Evolutionary conservation across 1,140 invertebrate species (phyloP).

Genomic region (Cardiocondyla obscurior): DNA sequence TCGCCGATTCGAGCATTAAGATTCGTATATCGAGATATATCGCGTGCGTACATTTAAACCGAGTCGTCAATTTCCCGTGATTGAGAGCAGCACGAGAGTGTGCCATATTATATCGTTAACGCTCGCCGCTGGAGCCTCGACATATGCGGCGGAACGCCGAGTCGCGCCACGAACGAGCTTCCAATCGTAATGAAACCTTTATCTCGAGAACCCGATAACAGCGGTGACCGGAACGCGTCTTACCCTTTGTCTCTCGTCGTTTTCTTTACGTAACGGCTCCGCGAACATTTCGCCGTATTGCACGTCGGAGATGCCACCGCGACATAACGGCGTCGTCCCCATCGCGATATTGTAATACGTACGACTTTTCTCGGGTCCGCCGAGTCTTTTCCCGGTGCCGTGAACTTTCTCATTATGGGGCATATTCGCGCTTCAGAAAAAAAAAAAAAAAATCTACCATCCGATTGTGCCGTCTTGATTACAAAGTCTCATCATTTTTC

Average conservation of each 20-base stretch:
- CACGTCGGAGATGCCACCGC: neutral
- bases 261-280: constrained; percentile 7
- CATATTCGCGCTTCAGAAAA: constrained; percentile 42
- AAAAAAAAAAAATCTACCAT: constrained; percentile 14
- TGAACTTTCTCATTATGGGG: constrained; percentile 64
- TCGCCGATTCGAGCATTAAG: constrained; percentile 19
- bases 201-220: constrained; percentile 3
- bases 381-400: neutral
- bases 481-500: constrained; percentile 33
- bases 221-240: neutral
- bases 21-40: constrained; percentile 22
- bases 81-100: constrained; percentile 11
- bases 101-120: constrained; percentile 23
- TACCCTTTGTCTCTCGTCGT: constrained; percentile 21
- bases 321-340: constrained; percentile 4
- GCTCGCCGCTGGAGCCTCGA: neutral
- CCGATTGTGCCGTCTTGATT: constrained; percentile 47
- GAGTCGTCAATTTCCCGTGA: constrained; percentile 5
- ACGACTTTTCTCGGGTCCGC: constrained; percentile 40
- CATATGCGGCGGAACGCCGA: neutral
- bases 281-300: neutral
- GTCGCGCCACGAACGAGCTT: neutral
- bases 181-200: constrained; percentile 39
- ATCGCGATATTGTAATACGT: constrained; percentile 33
- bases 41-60: constrained; percentile 4